Conservation (phyloP, 2,113 vertebrate genomes). For the Channa maculata region DNA sequence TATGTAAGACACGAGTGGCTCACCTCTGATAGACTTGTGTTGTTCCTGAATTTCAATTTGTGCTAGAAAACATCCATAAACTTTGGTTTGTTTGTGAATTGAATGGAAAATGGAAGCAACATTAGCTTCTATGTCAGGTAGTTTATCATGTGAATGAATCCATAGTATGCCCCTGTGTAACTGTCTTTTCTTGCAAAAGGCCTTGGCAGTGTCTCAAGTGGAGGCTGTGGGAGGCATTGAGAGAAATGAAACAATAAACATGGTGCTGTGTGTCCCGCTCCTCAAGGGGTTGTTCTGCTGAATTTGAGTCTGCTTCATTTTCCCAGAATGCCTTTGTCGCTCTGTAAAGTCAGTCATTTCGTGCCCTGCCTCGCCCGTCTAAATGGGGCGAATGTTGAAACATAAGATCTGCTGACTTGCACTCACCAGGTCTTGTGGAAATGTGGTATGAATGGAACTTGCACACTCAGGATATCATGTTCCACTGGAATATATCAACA, state of each 20-base stretch:
- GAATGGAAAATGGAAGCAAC: slow-evolving; percentile 39
- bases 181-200: slow-evolving; percentile 32
- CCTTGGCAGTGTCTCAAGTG: slow-evolving; percentile 30
- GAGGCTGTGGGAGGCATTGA: slow-evolving; percentile 23
- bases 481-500: slow-evolving; percentile 73
- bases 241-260: slow-evolving; percentile 56
- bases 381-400: slow-evolving; percentile 47
- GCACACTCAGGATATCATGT: slow-evolving; percentile 76
- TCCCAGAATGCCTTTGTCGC: slow-evolving; percentile 18
- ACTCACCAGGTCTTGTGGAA: slow-evolving; percentile 61
- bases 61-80: slow-evolving; percentile 24
- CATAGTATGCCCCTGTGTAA: slow-evolving; percentile 1
- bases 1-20: not conserved
- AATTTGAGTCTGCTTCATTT: slow-evolving; percentile 32
- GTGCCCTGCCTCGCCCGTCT: slow-evolving; percentile 34
- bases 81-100: slow-evolving; percentile 39
- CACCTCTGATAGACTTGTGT: slow-evolving; percentile 13
- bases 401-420: slow-evolving; percentile 75
- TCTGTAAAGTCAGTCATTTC: not conserved
- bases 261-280: slow-evolving; percentile 14
- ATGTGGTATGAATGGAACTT: slow-evolving; percentile 80
- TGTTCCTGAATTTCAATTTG: slow-evolving; percentile 39
- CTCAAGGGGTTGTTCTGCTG: slow-evolving; percentile 21
- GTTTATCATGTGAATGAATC: slow-evolving; percentile 62
- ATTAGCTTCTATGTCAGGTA: slow-evolving; percentile 46